Percentiles rank a stretch among this genome's conserved stretches.
phyloP scores from a whole-genome alignment of 2,888 invertebrate species.

The Sarcophaga caerulescens region DNA sequence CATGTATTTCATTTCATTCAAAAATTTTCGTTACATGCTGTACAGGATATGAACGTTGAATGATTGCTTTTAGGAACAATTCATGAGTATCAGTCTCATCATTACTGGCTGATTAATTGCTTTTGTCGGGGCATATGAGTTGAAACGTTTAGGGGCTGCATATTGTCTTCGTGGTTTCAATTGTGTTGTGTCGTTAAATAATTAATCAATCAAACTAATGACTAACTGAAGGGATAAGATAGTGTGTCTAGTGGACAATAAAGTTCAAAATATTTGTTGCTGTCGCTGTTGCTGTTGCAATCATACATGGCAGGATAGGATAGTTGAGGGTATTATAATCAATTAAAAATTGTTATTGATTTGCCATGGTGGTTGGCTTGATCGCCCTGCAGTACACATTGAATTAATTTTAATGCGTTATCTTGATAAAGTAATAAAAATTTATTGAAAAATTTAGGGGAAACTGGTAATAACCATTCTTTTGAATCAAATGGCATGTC shows the following conservation, averaged over 20 bases:
- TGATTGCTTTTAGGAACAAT: conserved; percentile 39
- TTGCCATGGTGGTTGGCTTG: conserved; percentile 15
- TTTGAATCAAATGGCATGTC: background rate
- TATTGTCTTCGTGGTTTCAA: conserved; percentile 15
- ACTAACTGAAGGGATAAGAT: conserved; percentile 23
- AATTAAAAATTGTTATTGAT: conserved; percentile 35
- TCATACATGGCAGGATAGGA: background rate
- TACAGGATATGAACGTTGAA: conserved; percentile 37
- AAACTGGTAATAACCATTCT: background rate
- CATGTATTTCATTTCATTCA: background rate
- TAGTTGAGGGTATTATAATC: background rate
- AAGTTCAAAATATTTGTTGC: conserved; percentile 35
- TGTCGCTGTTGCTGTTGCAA: background rate
- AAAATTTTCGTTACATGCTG: background rate
- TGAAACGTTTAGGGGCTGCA: background rate
- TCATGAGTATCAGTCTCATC: conserved; percentile 35
- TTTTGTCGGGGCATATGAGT: conserved; percentile 7
- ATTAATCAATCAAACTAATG: conserved; percentile 57
- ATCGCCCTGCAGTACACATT: background rate
- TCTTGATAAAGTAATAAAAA: conserved; percentile 42
- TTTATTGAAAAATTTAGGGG: background rate
- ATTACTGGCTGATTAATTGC: conserved; percentile 58
- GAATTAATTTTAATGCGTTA: conserved; percentile 45
- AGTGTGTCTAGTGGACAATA: conserved; percentile 23
- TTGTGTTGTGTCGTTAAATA: conserved; percentile 24